phyloP scores from a whole-genome alignment of 2,888 invertebrate species.

The Chrysolina oricalcia region DNA sequence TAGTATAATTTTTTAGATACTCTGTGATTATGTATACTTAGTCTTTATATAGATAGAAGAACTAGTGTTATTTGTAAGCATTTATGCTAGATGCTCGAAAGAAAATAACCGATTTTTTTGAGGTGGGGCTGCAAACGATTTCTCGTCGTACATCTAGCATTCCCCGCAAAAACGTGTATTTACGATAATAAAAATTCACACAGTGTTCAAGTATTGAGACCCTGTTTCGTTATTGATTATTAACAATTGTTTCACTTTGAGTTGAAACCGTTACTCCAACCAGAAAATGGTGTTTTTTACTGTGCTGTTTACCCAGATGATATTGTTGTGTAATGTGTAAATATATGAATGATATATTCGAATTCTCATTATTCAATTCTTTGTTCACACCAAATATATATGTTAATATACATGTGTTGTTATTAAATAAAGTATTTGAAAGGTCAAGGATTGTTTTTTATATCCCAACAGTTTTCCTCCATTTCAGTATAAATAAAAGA shows the following conservation, averaged over 20 bases:
- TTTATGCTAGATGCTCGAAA: conserved; percentile 3
- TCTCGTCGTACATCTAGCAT: conserved; percentile 9
- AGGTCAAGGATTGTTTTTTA: conserved; percentile 33
- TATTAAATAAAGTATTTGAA: conserved; percentile 67
- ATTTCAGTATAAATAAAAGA: not conserved
- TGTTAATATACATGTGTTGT: conserved; percentile 73
- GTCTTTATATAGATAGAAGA: conserved; percentile 65
- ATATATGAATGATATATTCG: conserved; percentile 64
- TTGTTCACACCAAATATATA: conserved; percentile 73
- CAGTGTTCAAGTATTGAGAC: conserved; percentile 54
- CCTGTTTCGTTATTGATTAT: conserved; percentile 49
- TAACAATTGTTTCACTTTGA: conserved; percentile 42
- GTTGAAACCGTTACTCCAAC: conserved; percentile 23
- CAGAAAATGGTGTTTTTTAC: conserved; percentile 56
- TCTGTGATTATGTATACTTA: conserved; percentile 71
- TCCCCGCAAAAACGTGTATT: conserved; percentile 34
- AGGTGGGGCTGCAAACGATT: not conserved
- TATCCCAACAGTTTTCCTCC: not conserved
- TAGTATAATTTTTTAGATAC: conserved; percentile 66
- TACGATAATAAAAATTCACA: conserved; percentile 47
- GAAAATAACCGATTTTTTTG: not conserved
- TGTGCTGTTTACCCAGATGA: conserved; percentile 61
- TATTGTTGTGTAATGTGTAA: conserved; percentile 68
- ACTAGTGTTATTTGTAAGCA: conserved; percentile 66
- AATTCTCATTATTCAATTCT: conserved; percentile 69